Conservation (phyloP, 2,797 vertebrate genomes). For the Anniella stebbinsi region DNA sequence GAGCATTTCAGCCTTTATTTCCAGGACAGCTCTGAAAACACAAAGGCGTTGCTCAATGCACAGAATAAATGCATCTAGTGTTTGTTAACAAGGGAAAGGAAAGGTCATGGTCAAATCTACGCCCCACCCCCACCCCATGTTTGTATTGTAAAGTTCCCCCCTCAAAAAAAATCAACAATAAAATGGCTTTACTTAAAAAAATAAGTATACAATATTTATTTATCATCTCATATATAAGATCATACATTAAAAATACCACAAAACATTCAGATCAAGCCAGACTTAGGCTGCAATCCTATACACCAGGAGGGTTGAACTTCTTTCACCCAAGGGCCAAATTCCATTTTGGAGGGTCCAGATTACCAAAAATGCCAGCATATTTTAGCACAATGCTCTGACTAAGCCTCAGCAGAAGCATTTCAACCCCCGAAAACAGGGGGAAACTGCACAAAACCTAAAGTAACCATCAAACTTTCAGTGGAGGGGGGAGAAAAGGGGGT, state of each 20-base stretch:
- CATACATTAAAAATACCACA: not conserved
- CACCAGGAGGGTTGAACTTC: no score
- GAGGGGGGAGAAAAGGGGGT: no score
- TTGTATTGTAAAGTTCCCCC: conserved; percentile 37
- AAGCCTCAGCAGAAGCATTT: no score
- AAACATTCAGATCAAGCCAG: not conserved
- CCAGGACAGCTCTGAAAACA: conserved; percentile 23
- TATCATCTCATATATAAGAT: not conserved
- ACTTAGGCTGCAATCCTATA: no score
- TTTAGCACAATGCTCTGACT: no score
- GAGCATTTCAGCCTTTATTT: conserved; percentile 12
- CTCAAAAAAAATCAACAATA: not conserved
- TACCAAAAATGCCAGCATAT: no score
- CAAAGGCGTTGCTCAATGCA: not conserved
- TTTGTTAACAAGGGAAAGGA: conserved; percentile 14
- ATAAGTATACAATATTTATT: not conserved
- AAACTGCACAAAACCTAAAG: no score
- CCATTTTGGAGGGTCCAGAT: no score
- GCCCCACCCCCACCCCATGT: not conserved
- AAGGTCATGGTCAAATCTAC: conserved; percentile 16
- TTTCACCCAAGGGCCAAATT: no score
- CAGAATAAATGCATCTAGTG: not conserved
- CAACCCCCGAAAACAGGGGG: no score
- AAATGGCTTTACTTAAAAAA: not conserved
- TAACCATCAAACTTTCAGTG: no score